phyloP scores from a whole-genome alignment of 2,113 vertebrate species.

The Limanda limanda region DNA sequence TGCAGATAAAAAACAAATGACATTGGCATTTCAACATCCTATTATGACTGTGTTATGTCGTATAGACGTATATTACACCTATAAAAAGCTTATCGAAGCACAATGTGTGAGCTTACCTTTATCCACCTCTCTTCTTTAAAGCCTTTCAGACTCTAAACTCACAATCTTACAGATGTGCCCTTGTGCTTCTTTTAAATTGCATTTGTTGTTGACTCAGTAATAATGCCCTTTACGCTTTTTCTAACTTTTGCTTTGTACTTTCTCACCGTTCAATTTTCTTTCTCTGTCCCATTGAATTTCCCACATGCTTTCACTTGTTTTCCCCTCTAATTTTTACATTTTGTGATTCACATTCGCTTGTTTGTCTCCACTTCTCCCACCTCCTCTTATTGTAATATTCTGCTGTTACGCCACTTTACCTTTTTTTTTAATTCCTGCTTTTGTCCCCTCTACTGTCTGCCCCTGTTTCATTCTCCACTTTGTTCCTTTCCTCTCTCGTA shows the following conservation, averaged over 20 bases:
- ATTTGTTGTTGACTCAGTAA: neutral
- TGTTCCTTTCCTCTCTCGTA: conserved; percentile 42
- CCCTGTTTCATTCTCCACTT: conserved; percentile 26
- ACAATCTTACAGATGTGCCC: neutral
- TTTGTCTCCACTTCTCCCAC: conserved; percentile 6
- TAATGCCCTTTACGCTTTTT: neutral
- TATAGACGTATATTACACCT: neutral
- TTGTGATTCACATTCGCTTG: conserved; percentile 6
- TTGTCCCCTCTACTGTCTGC: conserved; percentile 37
- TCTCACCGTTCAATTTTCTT: neutral
- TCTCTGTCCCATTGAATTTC: neutral
- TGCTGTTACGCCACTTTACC: neutral
- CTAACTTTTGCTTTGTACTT: neutral
- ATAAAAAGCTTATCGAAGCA: neutral
- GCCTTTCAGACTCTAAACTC: neutral
- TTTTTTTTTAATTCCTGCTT: conserved; percentile 15
- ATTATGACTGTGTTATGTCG: neutral
- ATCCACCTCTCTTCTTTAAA: neutral
- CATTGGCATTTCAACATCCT: neutral
- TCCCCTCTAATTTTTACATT: neutral
- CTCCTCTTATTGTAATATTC: conserved; percentile 12
- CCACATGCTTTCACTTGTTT: conserved; percentile 2
- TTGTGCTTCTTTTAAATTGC: neutral
- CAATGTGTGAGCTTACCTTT: neutral
- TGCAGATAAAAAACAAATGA: neutral